Evolutionary conservation across 2,888 invertebrate genomes (phyloP), one percentile per base, ranked within the genome.

Genomic region (Bhutanitis thaidina): DNA sequence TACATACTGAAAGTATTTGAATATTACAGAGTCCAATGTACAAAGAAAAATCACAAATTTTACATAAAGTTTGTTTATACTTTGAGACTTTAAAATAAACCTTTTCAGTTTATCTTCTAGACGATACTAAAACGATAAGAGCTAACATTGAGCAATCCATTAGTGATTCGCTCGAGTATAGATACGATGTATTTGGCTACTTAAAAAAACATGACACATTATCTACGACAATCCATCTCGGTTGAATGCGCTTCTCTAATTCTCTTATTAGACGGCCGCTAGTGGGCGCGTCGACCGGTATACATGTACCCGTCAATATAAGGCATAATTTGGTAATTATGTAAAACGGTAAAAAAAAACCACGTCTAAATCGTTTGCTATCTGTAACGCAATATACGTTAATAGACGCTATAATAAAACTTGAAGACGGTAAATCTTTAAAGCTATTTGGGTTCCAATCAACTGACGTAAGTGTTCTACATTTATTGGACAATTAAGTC

Each of bases 301-400:
- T 54, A 59, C 65, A 61, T 65, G 62, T 68, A 74, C 75, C 76
- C 77, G 71, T 80, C 79, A 78, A 81, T 74, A 77, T 74, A 77
- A 77, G 71, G 77, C 79, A 83, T 85, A 84, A 84, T 83, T 84
- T 83, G 78, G 82, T 87, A 84, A 86, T 86, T 84, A 85, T 82
- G 77, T 82, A 80, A 85, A 85, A 80, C 84, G 83, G 79, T 83
- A 82, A 80, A 85, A 75, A 83, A 81, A 79, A 69, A 34, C 64
- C 70, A 70, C 74, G 71, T 72, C 75, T 67, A 77, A 83, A 82
- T 76, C 75, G 78, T 77, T 85, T 71, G 75, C 77, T 81, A 84
- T 84, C 74, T 81, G 79, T 82, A 85, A 82, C 80, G 80, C 77
- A 84, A 83, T 79, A 81, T 82, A 85, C 79, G 74, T 80, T 85